Evolutionary conservation across 1,140 invertebrate species (phyloP), one percentile per base, ranked within the genome.

Genomic region (Aradophagus sp.): DNA sequence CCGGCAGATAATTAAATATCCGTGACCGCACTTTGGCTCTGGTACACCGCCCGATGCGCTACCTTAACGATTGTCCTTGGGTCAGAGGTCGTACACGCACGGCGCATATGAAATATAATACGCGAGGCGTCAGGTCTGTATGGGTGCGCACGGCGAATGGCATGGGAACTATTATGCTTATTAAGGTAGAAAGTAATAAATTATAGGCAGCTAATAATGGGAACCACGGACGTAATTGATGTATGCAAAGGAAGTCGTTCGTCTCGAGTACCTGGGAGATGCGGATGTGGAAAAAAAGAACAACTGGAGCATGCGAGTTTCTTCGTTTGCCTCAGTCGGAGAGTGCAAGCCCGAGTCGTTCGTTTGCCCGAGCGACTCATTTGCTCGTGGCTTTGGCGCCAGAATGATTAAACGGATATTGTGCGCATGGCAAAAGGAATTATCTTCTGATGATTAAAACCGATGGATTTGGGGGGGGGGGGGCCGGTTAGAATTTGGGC

Each of bases 111-210:
- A 78, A 77, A 77, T 79, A 73, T 77, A 80, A 77, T 75, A 69
- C 73, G 63, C 50, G 52, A 53, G 50, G 56, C 53, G 67, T 36
- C 26, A 58, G 19, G 41, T 31, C 31, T 63, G 59, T 52, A 39
- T 71, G 47, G 42, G 36, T 62, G 53, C 48, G 36, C 36, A 76
- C 61, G 75, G 67, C 67, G 75, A 77, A 79, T 75, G 68, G 76
- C 77, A 81, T 84, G 81, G 78, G 80, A 85, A 85, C 74, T 78
- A 80, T 81, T 81, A 81, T 83, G 82, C 82, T 86, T 85, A 86
- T 85, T 84, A 85, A 84, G 79, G 77, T 80, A 77, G 82, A 83
- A 84, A 84, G 82, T 84, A 83, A 86, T 85, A 84, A 84, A 85
- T 85, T 85, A 86, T 81, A 81, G 77, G 41, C 74, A 73, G 77